Evolutionary conservation across 2,888 invertebrate species (phyloP).

Genomic region (Heliconius hortense): DNA sequence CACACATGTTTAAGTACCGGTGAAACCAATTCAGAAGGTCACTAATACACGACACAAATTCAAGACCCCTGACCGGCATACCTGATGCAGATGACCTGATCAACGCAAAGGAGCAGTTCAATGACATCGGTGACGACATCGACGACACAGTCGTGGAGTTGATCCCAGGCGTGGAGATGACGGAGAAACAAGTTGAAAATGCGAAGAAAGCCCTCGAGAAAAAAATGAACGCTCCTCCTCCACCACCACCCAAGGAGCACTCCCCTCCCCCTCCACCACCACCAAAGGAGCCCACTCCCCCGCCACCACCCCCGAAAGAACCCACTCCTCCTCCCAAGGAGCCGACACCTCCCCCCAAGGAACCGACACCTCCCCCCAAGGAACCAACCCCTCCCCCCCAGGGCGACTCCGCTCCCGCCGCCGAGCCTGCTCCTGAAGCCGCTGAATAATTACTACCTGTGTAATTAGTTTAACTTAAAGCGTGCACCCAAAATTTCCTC

Average conservation of each 20-base stretch:
- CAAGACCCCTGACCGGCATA: slow-evolving; percentile 46
- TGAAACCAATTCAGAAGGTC: slow-evolving; percentile 13
- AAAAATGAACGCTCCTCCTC: slow-evolving; percentile 45
- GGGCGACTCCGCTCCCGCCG: slow-evolving; percentile 47
- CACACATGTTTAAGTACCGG: slow-evolving; percentile 1
- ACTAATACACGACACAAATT: slow-evolving; percentile 44
- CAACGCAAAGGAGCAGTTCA: slow-evolving; percentile 94
- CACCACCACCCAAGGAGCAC: slow-evolving; percentile 46
- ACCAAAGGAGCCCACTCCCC: slow-evolving; percentile 50
- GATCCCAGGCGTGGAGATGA: slow-evolving; percentile 82
- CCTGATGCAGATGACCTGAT: slow-evolving; percentile 90
- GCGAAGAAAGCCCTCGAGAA: slow-evolving; percentile 33
- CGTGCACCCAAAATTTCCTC: background rate
- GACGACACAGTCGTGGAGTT: slow-evolving; percentile 95
- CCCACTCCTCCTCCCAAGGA: slow-evolving; percentile 48
- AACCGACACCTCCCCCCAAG: slow-evolving; percentile 48
- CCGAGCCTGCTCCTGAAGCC: slow-evolving; percentile 42
- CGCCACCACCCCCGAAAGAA: slow-evolving; percentile 50
- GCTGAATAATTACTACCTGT: slow-evolving; percentile 33
- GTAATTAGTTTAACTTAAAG: slow-evolving; percentile 1
- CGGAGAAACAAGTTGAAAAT: slow-evolving; percentile 37
- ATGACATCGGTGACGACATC: slow-evolving; percentile 95
- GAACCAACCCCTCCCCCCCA: slow-evolving; percentile 48
- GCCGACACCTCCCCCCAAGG: slow-evolving; percentile 49
- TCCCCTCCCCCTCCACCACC: slow-evolving; percentile 50